phyloP scores from a whole-genome alignment of 1,140 invertebrate genomes.

The Saccostrea echinata region DNA sequence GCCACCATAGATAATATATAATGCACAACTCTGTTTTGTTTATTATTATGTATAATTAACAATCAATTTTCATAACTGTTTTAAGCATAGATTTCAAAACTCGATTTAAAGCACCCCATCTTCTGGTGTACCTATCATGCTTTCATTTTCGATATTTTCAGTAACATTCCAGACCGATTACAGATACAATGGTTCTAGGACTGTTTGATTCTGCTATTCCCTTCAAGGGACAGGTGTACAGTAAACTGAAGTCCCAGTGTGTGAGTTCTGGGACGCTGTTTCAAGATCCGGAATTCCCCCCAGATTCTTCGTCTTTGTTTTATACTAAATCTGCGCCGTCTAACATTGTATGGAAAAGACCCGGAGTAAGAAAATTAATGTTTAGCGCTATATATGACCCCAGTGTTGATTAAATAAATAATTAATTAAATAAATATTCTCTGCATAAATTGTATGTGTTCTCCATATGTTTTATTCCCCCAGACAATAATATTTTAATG shows the following conservation, averaged over 20 bases:
- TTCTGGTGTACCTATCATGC: not conserved
- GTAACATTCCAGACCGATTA: not conserved
- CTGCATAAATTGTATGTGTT: too few species aligned
- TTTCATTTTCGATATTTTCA: not conserved
- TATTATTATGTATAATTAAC: too few species aligned
- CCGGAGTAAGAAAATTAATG: constrained; percentile 74
- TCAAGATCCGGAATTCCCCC: constrained; percentile 81
- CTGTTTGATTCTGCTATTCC: constrained; percentile 61
- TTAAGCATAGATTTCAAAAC: too few species aligned
- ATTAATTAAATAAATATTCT: too few species aligned
- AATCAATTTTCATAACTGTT: too few species aligned
- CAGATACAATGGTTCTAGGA: constrained; percentile 12
- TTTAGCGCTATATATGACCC: too few species aligned
- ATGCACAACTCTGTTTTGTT: too few species aligned
- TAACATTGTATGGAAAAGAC: constrained; percentile 81
- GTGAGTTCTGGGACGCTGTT: constrained; percentile 79
- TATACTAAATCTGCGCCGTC: constrained; percentile 70
- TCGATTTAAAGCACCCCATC: too few species aligned
- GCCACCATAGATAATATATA: too few species aligned
- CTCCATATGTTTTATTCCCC: too few species aligned
- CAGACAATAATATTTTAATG: too few species aligned
- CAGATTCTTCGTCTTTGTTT: constrained; percentile 80
- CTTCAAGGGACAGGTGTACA: constrained; percentile 79
- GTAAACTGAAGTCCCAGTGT: constrained; percentile 74
- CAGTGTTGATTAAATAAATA: too few species aligned